phyloP scores from a whole-genome alignment of 1,140 invertebrate species.

The Gryon sp. region DNA sequence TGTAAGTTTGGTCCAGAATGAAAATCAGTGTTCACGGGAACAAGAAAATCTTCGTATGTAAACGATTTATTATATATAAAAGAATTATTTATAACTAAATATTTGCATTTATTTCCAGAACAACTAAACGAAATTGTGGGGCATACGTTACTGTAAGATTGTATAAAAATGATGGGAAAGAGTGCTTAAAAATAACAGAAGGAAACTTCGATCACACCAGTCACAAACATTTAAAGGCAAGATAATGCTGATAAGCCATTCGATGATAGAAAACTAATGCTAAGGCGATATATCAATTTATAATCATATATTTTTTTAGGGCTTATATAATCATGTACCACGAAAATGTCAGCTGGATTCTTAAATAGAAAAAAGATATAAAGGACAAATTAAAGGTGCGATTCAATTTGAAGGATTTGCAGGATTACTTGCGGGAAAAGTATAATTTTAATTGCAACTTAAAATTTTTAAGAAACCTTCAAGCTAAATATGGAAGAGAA shows the following conservation, averaged over 20 bases:
- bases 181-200: not conserved
- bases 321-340: not conserved
- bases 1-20: not conserved
- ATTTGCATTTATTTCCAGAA: constrained; percentile 1
- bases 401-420: not conserved
- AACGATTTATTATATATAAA: not conserved
- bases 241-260: not conserved
- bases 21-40: not conserved
- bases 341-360: not conserved
- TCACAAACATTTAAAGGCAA: constrained; percentile 1
- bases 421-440: not conserved
- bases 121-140: not conserved
- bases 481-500: not conserved
- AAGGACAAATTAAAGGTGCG: not conserved
- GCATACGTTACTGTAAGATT: not conserved
- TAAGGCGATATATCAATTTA: too few relatives aligned
- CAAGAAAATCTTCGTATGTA: not conserved
- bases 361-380: not conserved
- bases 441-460: not conserved
- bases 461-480: not conserved
- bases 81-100: too few relatives aligned
- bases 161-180: not conserved
- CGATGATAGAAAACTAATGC: too few relatives aligned
- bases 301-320: not conserved
- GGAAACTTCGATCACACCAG: not conserved